Conservation (phyloP, 1,140 invertebrate species). For the Drosophila tani region DNA sequence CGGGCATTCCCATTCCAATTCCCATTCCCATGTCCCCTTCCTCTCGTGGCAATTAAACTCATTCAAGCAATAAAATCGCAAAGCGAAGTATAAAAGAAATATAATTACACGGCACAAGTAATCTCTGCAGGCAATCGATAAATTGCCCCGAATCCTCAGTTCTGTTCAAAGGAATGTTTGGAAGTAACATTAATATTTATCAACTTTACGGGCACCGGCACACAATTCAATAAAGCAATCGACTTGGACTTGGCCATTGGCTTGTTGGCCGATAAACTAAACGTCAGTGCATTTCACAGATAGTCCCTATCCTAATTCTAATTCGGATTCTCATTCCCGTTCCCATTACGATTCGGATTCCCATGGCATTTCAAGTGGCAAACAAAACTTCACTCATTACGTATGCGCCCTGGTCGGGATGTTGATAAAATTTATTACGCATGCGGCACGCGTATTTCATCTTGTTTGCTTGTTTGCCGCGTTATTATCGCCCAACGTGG, state of each 20-base stretch:
- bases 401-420: constrained; percentile 22
- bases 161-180: not conserved
- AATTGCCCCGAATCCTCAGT: constrained; percentile 6
- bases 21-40: not conserved
- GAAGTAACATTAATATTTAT: constrained; percentile 24
- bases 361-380: constrained; percentile 49
- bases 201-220: not conserved
- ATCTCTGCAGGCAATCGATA: constrained; percentile 57
- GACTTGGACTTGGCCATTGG: constrained; percentile 6
- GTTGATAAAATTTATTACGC: constrained; percentile 79
- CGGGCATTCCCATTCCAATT: constrained; percentile 3
- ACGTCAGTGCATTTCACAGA: constrained; percentile 39
- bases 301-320: constrained; percentile 41
- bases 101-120: constrained; percentile 54
- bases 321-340: constrained; percentile 4
- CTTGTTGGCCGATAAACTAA: constrained; percentile 42
- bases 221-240: constrained; percentile 32
- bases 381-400: constrained; percentile 46
- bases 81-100: constrained; percentile 30
- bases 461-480: constrained; percentile 82
- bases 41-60: constrained; percentile 65
- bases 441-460: constrained; percentile 81
- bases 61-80: constrained; percentile 63
- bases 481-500: constrained; percentile 81
- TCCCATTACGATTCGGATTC: constrained; percentile 35